phyloP scores from a whole-genome alignment of 64 coral and sea anemone species.

The Pachyseris speciosa region DNA sequence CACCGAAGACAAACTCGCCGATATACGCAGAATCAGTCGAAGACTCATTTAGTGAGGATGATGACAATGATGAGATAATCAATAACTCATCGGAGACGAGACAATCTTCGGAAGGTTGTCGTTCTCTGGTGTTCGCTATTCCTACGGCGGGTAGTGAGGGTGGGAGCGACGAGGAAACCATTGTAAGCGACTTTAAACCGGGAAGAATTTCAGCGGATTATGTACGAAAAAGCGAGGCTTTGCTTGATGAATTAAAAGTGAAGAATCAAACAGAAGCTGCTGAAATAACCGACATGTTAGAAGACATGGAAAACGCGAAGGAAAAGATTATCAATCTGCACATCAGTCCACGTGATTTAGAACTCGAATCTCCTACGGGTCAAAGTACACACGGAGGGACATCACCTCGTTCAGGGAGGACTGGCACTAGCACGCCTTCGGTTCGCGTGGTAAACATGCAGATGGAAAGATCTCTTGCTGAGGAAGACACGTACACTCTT shows the following conservation, averaged over 20 bases:
- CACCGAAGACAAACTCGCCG: background rate
- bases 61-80: slow-evolving; percentile 10
- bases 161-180: slow-evolving; percentile 37
- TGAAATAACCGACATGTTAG: slow-evolving; percentile 61
- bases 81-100: slow-evolving; percentile 6
- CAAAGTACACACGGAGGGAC: background rate
- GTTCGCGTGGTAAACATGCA: background rate
- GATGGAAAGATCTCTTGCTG: background rate
- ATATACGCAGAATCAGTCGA: background rate
- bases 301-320: slow-evolving; percentile 29
- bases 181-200: background rate
- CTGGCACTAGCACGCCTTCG: background rate
- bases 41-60: background rate
- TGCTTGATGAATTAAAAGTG: slow-evolving; percentile 32
- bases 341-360: slow-evolving; percentile 25
- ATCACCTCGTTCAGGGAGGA: background rate
- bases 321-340: background rate
- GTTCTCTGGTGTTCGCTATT: slow-evolving; percentile 53
- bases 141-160: slow-evolving; percentile 26
- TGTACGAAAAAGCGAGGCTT: slow-evolving; percentile 34
- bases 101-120: slow-evolving; percentile 32
- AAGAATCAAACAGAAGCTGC: slow-evolving; percentile 43
- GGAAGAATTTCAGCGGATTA: slow-evolving; percentile 63
- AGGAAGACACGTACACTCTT: background rate
- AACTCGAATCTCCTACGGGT: background rate